Percentiles rank a stretch among this genome's conserved stretches.
These are phyloP conservation scores for Nomada ferruginata DNA, from an alignment of 2,888 invertebrate species.

Conservation along the genomic window DNA sequence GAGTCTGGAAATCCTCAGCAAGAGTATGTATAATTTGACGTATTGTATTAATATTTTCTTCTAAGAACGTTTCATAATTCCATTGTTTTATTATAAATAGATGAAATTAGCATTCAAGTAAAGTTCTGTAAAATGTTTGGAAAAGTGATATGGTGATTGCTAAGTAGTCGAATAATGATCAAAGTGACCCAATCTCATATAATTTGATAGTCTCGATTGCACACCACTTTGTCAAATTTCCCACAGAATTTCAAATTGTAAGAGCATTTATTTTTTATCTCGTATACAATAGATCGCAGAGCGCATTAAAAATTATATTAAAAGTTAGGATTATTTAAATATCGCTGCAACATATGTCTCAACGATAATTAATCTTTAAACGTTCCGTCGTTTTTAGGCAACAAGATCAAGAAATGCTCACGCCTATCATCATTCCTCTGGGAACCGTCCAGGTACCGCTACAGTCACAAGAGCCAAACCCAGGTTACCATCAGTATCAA, in stretches of 20 bases:
- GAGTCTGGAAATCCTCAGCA: conserved; percentile 91
- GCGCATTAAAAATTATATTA: too few relatives aligned
- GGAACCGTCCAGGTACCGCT: conserved; percentile 80
- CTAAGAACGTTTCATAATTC: background rate
- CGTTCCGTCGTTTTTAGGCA: conserved; percentile 65
- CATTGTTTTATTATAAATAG: background rate
- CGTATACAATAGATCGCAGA: too few relatives aligned
- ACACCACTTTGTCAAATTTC: too few relatives aligned
- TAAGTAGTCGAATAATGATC: too few relatives aligned
- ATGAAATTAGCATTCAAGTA: background rate
- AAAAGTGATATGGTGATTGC: too few relatives aligned
- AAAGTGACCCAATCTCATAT: too few relatives aligned
- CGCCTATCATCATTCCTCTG: conserved; percentile 81
- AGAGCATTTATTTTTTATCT: too few relatives aligned
- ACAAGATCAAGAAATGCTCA: conserved; percentile 80
- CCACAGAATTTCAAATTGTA: too few relatives aligned
- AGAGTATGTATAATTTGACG: conserved; percentile 81
- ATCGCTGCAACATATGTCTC: too few relatives aligned
- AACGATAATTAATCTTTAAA: background rate
- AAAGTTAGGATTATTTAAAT: too few relatives aligned
- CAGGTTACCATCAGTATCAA: conserved; percentile 79
- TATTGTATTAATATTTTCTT: background rate
- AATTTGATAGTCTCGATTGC: too few relatives aligned
- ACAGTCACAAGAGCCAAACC: conserved; percentile 74
- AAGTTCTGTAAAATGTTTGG: too few relatives aligned